phyloP scores from a whole-genome alignment of 2,797 vertebrate species.

The Eremophila alpestris region DNA sequence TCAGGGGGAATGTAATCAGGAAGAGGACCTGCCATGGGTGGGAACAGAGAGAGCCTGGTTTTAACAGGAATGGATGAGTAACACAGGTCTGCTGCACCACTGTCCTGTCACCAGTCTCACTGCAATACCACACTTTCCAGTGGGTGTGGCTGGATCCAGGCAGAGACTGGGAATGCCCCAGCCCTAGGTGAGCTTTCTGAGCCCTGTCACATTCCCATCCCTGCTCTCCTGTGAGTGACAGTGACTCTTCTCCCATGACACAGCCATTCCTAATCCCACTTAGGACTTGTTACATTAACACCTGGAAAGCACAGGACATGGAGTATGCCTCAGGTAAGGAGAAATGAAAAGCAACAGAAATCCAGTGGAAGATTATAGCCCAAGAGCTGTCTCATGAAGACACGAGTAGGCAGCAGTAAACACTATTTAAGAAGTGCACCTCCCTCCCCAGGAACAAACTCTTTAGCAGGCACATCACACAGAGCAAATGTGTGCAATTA shows the following conservation, averaged over 20 bases:
- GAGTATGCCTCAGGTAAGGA: not conserved
- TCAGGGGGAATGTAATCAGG: slow-evolving; percentile 83
- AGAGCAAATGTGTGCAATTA: not conserved
- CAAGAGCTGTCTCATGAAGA: not conserved
- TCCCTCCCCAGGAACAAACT: not conserved
- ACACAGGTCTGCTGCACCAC: not conserved
- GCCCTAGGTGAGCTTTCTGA: not conserved
- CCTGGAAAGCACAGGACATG: not conserved
- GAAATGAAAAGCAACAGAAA: not conserved
- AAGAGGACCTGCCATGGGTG: slow-evolving; percentile 71
- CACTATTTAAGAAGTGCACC: not conserved
- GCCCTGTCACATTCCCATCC: not conserved
- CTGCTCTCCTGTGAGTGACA: not conserved
- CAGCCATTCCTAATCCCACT: not conserved
- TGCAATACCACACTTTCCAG: not conserved
- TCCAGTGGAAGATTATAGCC: not conserved
- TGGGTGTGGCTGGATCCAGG: not conserved
- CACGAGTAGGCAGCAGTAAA: not conserved
- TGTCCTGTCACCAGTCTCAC: not conserved
- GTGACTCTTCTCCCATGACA: not conserved
- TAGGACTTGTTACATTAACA: not conserved
- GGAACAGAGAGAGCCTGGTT: not conserved
- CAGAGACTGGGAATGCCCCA: not conserved
- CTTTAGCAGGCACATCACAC: not conserved
- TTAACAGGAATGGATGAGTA: not conserved